phyloP scores from a whole-genome alignment of 37 sponge, comb jelly and placozoan species.

The Ephydatia muelleri region DNA sequence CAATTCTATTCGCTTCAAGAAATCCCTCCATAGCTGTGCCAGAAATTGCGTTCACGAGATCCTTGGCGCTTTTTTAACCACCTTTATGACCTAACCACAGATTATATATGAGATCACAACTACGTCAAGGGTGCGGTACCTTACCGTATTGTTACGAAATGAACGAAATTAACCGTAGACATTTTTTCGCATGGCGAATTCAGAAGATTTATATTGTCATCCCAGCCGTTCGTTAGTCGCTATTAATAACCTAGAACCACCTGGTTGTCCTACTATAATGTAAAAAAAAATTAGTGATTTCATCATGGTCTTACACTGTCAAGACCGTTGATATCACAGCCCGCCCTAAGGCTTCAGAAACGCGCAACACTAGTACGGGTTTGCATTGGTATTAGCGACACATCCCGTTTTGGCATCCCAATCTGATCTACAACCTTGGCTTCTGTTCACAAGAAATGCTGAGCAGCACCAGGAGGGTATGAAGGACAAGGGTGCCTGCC shows the following conservation, averaged over 20 bases:
- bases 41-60: not conserved
- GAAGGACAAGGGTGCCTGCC: too few species aligned
- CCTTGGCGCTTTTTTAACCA: not conserved
- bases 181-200: too few species aligned
- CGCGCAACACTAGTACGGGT: not conserved
- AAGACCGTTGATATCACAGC: not conserved
- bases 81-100: slow-evolving; percentile 9
- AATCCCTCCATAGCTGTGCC: slow-evolving; percentile 58
- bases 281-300: too few species aligned
- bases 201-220: too few species aligned
- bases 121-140: slow-evolving; percentile 6
- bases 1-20: slow-evolving; percentile 72
- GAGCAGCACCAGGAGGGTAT: too few species aligned
- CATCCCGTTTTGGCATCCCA: not conserved
- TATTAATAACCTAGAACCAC: too few species aligned
- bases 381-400: not conserved
- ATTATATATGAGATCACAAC: not conserved
- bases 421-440: not conserved
- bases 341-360: too few species aligned
- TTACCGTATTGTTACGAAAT: not conserved
- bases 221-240: too few species aligned
- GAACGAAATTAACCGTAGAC: not conserved
- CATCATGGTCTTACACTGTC: too few species aligned
- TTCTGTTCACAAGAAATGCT: too few species aligned
- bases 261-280: too few species aligned